phyloP scores from a whole-genome alignment of 2,113 vertebrate genomes.

The Shinisaurus crocodilurus region DNA sequence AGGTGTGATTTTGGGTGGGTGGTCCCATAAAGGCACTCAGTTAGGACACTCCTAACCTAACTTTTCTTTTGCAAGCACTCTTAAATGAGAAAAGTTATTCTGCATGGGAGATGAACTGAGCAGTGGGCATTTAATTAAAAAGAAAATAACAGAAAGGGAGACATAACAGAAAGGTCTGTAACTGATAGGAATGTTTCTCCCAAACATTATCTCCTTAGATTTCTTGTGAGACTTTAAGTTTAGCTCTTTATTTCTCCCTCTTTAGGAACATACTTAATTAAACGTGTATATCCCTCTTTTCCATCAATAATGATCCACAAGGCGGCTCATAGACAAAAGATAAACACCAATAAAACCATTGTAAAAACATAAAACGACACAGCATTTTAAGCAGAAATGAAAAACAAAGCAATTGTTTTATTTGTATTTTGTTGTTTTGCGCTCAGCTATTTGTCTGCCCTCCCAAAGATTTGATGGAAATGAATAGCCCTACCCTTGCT shows the following conservation, averaged over 20 bases:
- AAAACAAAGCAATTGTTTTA: neutral
- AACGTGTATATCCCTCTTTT: neutral
- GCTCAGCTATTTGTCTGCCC: neutral
- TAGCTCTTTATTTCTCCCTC: neutral
- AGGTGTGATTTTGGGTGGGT: neutral
- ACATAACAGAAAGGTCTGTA: neutral
- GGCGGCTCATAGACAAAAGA: neutral
- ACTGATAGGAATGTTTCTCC: neutral
- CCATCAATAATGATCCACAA: neutral
- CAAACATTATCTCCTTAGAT: neutral
- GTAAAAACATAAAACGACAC: neutral
- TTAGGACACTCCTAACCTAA: neutral
- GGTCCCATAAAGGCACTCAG: neutral
- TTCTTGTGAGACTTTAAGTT: neutral
- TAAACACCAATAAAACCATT: neutral
- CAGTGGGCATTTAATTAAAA: neutral
- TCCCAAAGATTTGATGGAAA: neutral
- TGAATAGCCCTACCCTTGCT: neutral
- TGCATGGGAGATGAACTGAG: neutral
- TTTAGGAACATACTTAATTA: neutral
- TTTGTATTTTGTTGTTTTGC: neutral
- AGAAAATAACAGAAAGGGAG: conserved; percentile 34
- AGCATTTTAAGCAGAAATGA: neutral
- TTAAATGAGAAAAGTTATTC: neutral
- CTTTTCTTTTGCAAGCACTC: neutral